Conservation (phyloP, 2,113 vertebrate species). For the Colossoma macropomum region DNA sequence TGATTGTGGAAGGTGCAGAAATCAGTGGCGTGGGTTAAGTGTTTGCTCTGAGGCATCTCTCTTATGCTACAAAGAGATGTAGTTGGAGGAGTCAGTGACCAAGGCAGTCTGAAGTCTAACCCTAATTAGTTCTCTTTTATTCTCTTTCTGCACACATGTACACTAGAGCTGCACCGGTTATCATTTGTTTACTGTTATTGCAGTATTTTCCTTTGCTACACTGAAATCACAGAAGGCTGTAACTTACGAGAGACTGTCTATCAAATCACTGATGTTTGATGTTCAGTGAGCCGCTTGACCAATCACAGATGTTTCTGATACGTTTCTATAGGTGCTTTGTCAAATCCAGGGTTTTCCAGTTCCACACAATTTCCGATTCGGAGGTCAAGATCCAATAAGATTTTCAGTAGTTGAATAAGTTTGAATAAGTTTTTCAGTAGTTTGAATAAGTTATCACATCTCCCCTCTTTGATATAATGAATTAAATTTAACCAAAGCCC, state of each 20-base stretch:
- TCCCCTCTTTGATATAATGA: too few species aligned
- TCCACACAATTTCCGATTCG: too few species aligned
- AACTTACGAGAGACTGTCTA: background rate
- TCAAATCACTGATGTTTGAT: background rate
- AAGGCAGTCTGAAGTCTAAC: slow-evolving; percentile 24
- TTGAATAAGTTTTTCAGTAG: too few species aligned
- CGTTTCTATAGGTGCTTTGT: background rate
- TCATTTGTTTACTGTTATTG: background rate
- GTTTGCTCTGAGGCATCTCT: slow-evolving; percentile 31
- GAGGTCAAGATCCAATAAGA: too few species aligned
- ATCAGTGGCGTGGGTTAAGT: slow-evolving; percentile 45
- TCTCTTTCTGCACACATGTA: background rate
- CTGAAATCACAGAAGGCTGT: background rate
- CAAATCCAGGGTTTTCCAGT: background rate
- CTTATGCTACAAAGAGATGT: slow-evolving; percentile 2
- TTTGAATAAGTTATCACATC: too few species aligned
- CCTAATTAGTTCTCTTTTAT: background rate
- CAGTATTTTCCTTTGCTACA: background rate
- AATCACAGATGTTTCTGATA: background rate
- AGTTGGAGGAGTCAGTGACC: slow-evolving; percentile 5
- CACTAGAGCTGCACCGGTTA: background rate
- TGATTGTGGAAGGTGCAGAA: slow-evolving; percentile 46
- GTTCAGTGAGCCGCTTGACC: background rate
- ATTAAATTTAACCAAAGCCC: too few species aligned
- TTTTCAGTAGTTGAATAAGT: too few species aligned